Percentiles rank a stretch among this genome's conserved stretches.
Evolutionary conservation across 2,888 invertebrate genomes (phyloP).

Genomic region (Chrysolina americana): DNA sequence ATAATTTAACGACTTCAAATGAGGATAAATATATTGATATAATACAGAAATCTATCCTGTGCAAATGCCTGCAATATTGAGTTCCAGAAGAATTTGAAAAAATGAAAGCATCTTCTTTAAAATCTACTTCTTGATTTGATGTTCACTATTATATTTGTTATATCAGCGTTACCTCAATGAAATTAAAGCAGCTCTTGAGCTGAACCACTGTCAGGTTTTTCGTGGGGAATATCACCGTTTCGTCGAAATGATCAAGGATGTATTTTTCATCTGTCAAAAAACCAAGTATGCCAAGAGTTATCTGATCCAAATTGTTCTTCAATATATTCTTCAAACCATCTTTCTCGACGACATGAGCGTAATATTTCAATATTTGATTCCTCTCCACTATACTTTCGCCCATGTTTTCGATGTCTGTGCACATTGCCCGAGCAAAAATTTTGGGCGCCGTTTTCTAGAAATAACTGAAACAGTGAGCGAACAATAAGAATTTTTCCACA

Average conservation of each 20-base stretch:
- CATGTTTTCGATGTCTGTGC: slow-evolving; percentile 57
- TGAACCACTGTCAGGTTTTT: slow-evolving; percentile 65
- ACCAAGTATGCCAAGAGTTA: slow-evolving; percentile 61
- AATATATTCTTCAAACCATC: slow-evolving; percentile 50
- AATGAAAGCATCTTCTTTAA: no score
- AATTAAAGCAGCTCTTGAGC: slow-evolving; percentile 55
- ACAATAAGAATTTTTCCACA: slow-evolving; percentile 30
- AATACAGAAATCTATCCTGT: no score
- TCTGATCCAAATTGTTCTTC: slow-evolving; percentile 56
- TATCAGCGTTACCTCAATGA: slow-evolving; percentile 52
- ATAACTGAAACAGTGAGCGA: background rate
- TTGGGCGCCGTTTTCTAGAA: slow-evolving; percentile 55
- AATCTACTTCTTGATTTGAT: no score
- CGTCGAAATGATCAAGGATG: slow-evolving; percentile 50
- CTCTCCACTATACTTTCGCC: slow-evolving; percentile 56
- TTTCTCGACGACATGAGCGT: slow-evolving; percentile 60
- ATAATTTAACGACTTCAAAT: no score
- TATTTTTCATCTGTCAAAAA: slow-evolving; percentile 63
- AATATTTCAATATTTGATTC: slow-evolving; percentile 57
- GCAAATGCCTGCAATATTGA: no score
- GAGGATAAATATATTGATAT: no score
- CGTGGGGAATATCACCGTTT: slow-evolving; percentile 59
- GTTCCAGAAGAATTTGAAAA: no score
- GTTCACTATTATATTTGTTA: no score
- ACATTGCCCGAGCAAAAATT: slow-evolving; percentile 54